Percentiles rank a stretch among this genome's conserved stretches.
phyloP scores from a whole-genome alignment of 2,113 vertebrate species.

The Tupaia tana region DNA sequence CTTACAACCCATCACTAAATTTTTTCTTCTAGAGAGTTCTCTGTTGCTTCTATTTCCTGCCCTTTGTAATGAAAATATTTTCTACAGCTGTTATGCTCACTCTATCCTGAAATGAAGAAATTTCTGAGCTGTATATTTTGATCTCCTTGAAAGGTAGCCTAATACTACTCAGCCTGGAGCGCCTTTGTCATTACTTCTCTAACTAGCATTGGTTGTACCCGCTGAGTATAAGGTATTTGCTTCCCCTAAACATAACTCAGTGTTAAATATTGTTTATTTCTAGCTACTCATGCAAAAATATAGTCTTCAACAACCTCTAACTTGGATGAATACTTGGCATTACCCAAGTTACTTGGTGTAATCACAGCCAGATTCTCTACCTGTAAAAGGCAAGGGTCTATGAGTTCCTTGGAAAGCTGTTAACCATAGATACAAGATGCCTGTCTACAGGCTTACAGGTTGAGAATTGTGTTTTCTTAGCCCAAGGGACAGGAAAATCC shows the following conservation, averaged over 20 bases:
- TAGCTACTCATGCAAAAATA: neutral
- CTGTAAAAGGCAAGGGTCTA: neutral
- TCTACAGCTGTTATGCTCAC: neutral
- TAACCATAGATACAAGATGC: neutral
- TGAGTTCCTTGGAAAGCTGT: neutral
- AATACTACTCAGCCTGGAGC: neutral
- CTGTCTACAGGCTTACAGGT: neutral
- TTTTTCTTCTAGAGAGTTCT: neutral
- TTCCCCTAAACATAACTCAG: neutral
- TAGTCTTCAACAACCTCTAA: neutral
- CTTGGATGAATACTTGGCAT: neutral
- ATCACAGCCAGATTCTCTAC: neutral
- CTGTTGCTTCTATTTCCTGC: neutral
- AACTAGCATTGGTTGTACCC: neutral
- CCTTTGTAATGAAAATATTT: conserved; percentile 16
- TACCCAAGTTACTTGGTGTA: neutral
- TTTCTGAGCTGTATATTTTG: neutral
- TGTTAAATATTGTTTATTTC: neutral
- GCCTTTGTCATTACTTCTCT: neutral
- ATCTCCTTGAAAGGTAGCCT: neutral
- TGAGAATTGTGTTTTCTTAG: neutral
- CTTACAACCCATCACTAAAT: too few species aligned
- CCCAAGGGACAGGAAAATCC: neutral
- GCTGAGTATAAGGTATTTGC: neutral
- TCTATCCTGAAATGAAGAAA: neutral